Base-by-base conservation (phyloP, 2,888 invertebrate genomes). In the Volucella bombylans region DNA sequence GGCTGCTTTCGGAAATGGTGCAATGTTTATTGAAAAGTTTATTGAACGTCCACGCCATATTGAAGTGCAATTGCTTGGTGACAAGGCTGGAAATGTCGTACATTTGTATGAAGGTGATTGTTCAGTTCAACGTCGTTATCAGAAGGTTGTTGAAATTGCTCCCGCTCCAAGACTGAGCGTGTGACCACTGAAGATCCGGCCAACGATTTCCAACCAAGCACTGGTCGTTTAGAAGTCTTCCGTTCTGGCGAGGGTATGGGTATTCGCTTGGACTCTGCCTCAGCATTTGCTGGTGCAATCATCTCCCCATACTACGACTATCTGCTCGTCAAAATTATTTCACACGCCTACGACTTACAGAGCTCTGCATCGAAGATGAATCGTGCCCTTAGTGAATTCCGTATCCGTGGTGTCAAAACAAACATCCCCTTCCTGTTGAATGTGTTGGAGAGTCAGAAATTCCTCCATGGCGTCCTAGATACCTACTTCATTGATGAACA, bases 211-310 rank as follows among this genome's bases (percentile, higher is more conserved):
- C 99, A 99, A 90, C 99, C 99, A 0, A 99, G 99, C 90, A 98
- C 97, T 0, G 99, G 99, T 15, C 95, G 99, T 89, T 96, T 99
- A 87, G 99, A 99, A 93, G 99, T 98, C 61, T 96, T 96, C 91
- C 95, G 99, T 82, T 98, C 98, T 73, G 99, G 99, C 65, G 99
- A 99, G 91, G 99, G 99, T 88, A 99, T 99, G 98, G 99, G 99
- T 31, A 99, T 99, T 87, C 96, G 99, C 89, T 93, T 99, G 86
- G 99, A 99, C 92, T 96, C 98, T 1, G 99, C 99, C 0, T 97
- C 98, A 0, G 98, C 98, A 0, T 99, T 97, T 92, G 96, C 99
- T 31, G 99, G 99, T 11, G 99, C 99, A 23, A 96, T 98, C 81
- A 98, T 99, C 87, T 98, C 99, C 0, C 99, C 99, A 0, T 98